A percentile compares a stretch with the other conserved stretches of the same genome.
These are phyloP conservation scores for Eolophus roseicapilla DNA, from an alignment of 2,113 vertebrate genomes.

Conservation along the genomic window DNA sequence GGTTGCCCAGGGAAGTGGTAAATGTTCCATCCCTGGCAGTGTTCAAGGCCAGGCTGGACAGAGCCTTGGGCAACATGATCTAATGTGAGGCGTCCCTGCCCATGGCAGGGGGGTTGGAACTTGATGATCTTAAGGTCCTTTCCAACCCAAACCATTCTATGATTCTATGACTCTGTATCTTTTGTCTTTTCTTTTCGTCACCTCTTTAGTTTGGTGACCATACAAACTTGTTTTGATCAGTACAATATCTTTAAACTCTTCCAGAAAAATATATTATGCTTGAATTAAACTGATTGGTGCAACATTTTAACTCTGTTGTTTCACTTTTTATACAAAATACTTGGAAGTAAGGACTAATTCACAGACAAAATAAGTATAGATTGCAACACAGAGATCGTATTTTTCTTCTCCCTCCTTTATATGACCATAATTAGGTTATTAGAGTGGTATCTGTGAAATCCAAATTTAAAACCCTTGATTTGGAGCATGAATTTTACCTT, in stretches of 20 bases:
- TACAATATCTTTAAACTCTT: neutral
- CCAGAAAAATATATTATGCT: neutral
- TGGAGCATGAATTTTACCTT: neutral
- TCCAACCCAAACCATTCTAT: neutral
- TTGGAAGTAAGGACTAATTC: neutral
- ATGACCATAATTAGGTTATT: neutral
- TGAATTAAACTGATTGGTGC: neutral
- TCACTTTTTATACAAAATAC: neutral
- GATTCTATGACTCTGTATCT: neutral
- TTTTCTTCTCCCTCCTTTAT: neutral
- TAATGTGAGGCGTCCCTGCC: neutral
- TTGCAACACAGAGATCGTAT: neutral
- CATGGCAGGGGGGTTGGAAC: neutral
- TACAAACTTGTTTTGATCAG: neutral
- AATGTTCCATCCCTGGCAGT: neutral
- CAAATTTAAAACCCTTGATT: neutral
- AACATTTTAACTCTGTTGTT: neutral
- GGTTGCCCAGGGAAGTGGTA: neutral
- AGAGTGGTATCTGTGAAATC: neutral
- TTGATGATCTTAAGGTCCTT: neutral
- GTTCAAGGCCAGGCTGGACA: neutral
- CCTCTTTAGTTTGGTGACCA: neutral
- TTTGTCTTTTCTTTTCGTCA: neutral
- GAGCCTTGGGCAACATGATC: neutral
- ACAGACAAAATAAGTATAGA: neutral